Percentiles rank a stretch among this genome's conserved stretches.
These are phyloP conservation scores for Drosophila santomea DNA, from an alignment of 1,140 invertebrate genomes.

Conservation along the genomic window DNA sequence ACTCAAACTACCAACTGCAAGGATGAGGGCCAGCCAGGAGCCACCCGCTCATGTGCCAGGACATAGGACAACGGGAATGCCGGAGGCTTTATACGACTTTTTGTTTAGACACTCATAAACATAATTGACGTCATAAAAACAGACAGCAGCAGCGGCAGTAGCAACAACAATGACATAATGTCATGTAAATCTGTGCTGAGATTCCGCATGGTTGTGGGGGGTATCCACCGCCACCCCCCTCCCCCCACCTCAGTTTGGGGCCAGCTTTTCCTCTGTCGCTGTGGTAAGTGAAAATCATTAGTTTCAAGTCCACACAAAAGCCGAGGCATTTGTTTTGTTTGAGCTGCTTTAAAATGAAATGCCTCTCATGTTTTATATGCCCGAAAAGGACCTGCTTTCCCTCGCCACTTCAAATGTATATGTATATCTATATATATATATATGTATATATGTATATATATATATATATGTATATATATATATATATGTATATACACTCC, in stretches of 20 bases:
- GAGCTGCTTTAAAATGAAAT: conserved; percentile 78
- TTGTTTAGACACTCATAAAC: conserved; percentile 83
- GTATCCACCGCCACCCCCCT: not conserved
- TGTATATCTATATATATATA: conserved; percentile 1
- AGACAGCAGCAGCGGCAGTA: conserved; percentile 39
- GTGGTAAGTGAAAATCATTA: conserved; percentile 76
- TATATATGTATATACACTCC: not conserved
- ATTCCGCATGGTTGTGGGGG: conserved; percentile 37
- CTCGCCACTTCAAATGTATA: not conserved
- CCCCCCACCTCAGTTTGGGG: not conserved
- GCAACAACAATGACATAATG: conserved; percentile 77
- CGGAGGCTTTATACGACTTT: conserved; percentile 74
- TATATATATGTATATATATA: conserved; percentile 3
- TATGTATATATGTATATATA: conserved; percentile 3
- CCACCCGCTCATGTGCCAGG: conserved; percentile 8
- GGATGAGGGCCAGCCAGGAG: not conserved
- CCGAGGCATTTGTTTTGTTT: conserved; percentile 78
- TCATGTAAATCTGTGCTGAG: conserved; percentile 77
- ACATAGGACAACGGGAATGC: conserved; percentile 40
- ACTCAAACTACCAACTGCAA: conserved; percentile 62
- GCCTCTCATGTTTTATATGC: conserved; percentile 74
- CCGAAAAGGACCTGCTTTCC: conserved; percentile 5
- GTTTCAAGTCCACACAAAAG: conserved; percentile 75
- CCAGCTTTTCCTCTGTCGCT: conserved; percentile 5
- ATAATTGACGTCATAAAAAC: conserved; percentile 83